Evolutionary conservation across 2,797 vertebrate genomes (phyloP).

Genomic region (Aythya fuligula): DNA sequence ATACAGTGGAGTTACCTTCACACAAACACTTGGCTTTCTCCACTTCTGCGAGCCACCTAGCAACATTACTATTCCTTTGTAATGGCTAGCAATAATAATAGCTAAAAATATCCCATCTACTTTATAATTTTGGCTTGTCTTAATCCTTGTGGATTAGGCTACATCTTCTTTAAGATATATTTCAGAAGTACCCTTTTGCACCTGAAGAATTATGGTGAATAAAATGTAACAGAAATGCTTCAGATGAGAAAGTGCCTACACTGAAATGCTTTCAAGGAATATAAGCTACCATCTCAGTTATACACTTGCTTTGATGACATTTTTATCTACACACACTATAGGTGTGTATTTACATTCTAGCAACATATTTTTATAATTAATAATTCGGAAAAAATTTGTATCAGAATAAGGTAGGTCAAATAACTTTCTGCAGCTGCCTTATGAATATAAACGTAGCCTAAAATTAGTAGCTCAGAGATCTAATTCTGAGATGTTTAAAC

Average conservation of each 20-base stretch:
- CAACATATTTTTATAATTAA: background rate
- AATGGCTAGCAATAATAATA: background rate
- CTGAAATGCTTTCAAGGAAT: background rate
- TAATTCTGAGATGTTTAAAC: background rate
- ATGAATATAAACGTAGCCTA: background rate
- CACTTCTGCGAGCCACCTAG: rapidly evolving
- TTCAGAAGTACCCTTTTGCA: background rate
- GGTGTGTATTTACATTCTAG: background rate
- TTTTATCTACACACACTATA: background rate
- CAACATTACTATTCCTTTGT: background rate
- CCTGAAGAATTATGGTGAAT: rapidly evolving
- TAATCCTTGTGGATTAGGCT: background rate
- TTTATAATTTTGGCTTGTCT: background rate
- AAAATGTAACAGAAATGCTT: background rate
- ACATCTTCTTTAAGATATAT: background rate
- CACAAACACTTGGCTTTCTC: background rate
- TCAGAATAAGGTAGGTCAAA: background rate
- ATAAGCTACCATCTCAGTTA: background rate
- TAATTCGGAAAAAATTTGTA: background rate
- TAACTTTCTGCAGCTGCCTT: background rate
- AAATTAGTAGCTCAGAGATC: background rate
- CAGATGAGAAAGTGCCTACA: rapidly evolving
- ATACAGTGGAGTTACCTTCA: background rate
- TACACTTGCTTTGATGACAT: background rate
- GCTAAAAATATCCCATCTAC: background rate